phyloP scores from a whole-genome alignment of 2,888 invertebrate genomes.

The Zele albiditarsus region DNA sequence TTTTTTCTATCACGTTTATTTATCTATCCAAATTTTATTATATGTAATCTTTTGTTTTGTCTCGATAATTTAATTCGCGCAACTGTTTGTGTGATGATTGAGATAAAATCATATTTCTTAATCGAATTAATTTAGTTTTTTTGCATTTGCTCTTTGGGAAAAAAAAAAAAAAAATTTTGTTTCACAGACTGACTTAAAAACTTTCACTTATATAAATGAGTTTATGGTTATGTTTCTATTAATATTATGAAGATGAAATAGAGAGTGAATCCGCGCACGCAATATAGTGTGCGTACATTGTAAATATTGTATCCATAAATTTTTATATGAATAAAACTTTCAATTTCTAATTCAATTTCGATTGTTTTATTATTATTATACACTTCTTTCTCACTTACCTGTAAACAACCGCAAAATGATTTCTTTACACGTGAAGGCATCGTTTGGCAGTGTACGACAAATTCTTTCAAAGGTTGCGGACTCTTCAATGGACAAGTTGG shows the following conservation, averaged over 20 bases:
- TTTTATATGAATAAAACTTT: conserved; percentile 22
- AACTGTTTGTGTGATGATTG: background rate
- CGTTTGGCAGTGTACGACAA: conserved; percentile 71
- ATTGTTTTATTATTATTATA: conserved; percentile 1
- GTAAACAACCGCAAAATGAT: conserved; percentile 85
- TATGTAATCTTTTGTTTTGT: background rate
- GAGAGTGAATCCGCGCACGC: conserved; percentile 20
- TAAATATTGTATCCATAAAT: background rate
- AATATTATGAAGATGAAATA: conserved; percentile 17
- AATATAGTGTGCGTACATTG: background rate
- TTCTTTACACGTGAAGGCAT: conserved; percentile 72
- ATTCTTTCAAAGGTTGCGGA: conserved; percentile 71
- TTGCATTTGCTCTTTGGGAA: too few species aligned
- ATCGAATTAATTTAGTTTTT: background rate
- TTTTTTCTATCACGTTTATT: background rate
- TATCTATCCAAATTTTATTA: background rate
- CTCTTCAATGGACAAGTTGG: conserved; percentile 70
- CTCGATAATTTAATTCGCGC: background rate
- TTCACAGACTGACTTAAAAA: background rate
- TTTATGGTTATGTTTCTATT: conserved; percentile 14
- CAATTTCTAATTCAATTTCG: conserved; percentile 27
- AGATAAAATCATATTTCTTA: background rate
- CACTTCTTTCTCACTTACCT: conserved; percentile 75
- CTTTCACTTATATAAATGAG: conserved; percentile 17
- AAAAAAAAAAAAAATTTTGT: background rate